Conservation (phyloP, 2,888 invertebrate species). For the Meteorus colon region DNA sequence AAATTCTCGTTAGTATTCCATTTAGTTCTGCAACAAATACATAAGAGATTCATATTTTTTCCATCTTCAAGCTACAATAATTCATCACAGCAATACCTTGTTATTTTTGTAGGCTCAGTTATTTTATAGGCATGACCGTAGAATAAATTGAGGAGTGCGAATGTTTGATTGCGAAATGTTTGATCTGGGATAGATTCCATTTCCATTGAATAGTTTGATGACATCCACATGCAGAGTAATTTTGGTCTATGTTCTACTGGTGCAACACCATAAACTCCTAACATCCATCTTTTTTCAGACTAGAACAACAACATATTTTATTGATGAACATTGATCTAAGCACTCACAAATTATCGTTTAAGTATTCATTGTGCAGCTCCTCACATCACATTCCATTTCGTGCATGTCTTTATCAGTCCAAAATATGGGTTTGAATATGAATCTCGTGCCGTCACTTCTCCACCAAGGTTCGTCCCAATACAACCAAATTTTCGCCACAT, state of each 20-base stretch:
- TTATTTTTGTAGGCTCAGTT: constrained; percentile 73
- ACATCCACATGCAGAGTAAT: constrained; percentile 80
- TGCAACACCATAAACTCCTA: constrained; percentile 78
- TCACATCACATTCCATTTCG: constrained; percentile 39
- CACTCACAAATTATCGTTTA: no score
- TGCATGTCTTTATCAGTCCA: constrained; percentile 39
- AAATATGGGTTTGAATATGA: neutral
- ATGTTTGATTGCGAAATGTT: constrained; percentile 73
- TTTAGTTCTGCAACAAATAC: constrained; percentile 75
- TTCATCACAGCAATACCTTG: constrained; percentile 70
- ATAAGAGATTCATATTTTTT: no score
- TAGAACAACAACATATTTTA: neutral
- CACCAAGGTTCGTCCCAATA: constrained; percentile 53
- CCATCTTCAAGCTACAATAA: no score
- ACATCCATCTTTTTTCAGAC: constrained; percentile 76
- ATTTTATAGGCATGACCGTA: constrained; percentile 74
- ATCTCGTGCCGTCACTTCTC: constrained; percentile 23
- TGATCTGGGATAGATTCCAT: constrained; percentile 78
- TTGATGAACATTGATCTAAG: no score
- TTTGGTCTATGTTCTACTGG: constrained; percentile 78
- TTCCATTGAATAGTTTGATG: constrained; percentile 77
- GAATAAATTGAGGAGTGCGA: constrained; percentile 75
- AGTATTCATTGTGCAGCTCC: neutral
- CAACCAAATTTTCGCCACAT: constrained; percentile 81
- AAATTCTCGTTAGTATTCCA: constrained; percentile 83